phyloP scores from a whole-genome alignment of 2,797 vertebrate species.

The Etheostoma nigrum region DNA sequence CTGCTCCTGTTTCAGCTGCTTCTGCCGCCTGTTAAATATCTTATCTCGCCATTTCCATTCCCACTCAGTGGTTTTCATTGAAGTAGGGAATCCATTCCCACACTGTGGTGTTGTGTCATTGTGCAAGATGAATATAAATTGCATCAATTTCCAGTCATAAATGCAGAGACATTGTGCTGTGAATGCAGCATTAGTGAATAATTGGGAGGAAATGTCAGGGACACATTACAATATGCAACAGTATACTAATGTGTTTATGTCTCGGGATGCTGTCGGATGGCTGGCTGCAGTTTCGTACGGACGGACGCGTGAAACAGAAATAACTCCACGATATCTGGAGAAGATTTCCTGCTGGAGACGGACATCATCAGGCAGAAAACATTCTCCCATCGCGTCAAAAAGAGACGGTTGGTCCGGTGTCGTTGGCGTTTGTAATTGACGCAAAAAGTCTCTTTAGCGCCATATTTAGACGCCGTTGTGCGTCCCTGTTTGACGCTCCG shows the following conservation, averaged over 20 bases:
- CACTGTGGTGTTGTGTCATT: conserved; percentile 64
- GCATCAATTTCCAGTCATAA: conserved; percentile 78
- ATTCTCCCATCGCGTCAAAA: too few relatives aligned
- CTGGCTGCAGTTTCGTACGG: conserved; percentile 29
- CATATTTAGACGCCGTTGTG: too few relatives aligned
- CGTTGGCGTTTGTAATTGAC: too few relatives aligned
- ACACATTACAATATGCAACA: conserved; percentile 69
- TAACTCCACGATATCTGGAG: not conserved
- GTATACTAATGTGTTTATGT: conserved; percentile 72
- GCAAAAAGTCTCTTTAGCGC: too few relatives aligned
- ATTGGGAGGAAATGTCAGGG: conserved; percentile 79
- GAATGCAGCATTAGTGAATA: conserved; percentile 76
- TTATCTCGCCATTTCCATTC: conserved; percentile 69
- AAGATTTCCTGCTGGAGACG: not conserved
- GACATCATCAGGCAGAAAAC: conserved; percentile 10
- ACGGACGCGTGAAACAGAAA: not conserved
- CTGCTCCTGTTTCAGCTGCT: conserved; percentile 26
- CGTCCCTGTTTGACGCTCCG: too few relatives aligned
- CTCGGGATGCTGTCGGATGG: conserved; percentile 44
- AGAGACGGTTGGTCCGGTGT: too few relatives aligned
- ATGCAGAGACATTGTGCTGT: conserved; percentile 73
- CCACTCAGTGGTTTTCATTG: conserved; percentile 65
- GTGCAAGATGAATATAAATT: conserved; percentile 78
- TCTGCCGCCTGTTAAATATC: conserved; percentile 58
- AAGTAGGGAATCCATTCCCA: conserved; percentile 70